Base-by-base conservation (phyloP, 2,797 vertebrate species). In the Coccyzus lansbergi region DNA sequence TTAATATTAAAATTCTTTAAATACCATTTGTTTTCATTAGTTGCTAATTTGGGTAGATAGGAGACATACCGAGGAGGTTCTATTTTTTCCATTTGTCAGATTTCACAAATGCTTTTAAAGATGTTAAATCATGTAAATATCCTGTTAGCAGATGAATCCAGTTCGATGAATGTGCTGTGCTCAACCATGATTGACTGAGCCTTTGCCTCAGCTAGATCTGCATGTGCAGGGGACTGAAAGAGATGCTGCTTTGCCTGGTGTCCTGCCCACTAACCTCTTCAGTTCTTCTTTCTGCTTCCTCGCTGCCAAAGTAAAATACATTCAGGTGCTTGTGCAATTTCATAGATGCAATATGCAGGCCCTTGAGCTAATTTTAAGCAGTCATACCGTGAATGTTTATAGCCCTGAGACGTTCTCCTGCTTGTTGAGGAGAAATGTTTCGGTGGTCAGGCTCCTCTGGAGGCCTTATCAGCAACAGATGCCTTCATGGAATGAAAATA, bases 1-100 rank as follows among this genome's bases (percentile, higher is more conserved):
- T 98, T 98, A 98, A 98, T 97, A 98, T 98, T 97, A 98, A 98
- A 98, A 97, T 97, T 95, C 96, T 97, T 96, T 97, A 97, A 97
- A 98, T 97, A 97, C 97, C 97, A 97, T 97, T 98, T 98, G 96
- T 96, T 97, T 97, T 98, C 97, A 97, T 98, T 97, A 98, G 96
- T 93, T 95, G 88, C 86, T 98, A 96, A 97, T 98, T 96, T 96
- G 90, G 72, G 90, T 93, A 93, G 95, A 95, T 94, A 94, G 75
- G 82, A 91, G 93, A 96, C 91, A 96, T 91, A 65, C 70, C 92
- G 86, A 91, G 92, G 92, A 95, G 86, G 91, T 94, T 96, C 90
- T 90, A 9, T 65, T 93, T 96, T 92, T 84, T 87, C 59, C 34
- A 48, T 83, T 95, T 92, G 76, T 95, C 92, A 93, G 94, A 95